Percentiles rank a stretch among this genome's conserved stretches.
These are phyloP conservation scores for Molanna angustata DNA, from an alignment of 2,888 invertebrate species.

Conservation along the genomic window DNA sequence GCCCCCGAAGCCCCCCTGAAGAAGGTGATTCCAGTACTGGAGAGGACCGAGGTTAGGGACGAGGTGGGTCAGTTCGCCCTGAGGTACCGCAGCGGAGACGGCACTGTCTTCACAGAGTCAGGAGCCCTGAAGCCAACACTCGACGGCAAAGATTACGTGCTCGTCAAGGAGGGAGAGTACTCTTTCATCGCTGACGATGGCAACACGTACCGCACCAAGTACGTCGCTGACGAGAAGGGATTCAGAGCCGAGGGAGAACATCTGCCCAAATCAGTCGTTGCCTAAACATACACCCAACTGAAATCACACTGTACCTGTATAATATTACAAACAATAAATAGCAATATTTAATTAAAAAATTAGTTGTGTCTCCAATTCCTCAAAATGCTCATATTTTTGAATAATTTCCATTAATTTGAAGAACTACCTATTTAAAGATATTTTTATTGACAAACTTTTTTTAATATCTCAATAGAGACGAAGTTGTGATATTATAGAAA, in stretches of 20 bases:
- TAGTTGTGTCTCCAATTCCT: no score
- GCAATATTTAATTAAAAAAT: no score
- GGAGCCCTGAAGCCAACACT: constrained; percentile 28
- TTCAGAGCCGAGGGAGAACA: constrained; percentile 30
- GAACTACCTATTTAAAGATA: no score
- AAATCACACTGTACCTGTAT: no score
- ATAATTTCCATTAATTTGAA: no score
- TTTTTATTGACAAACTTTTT: no score
- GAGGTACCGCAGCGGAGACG: constrained; percentile 26
- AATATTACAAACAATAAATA: no score
- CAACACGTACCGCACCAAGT: constrained; percentile 25
- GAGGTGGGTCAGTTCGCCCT: constrained; percentile 28
- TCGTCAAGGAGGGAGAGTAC: constrained; percentile 29
- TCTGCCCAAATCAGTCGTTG: constrained; percentile 27
- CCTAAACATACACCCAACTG: no score
- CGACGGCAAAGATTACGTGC: constrained; percentile 28
- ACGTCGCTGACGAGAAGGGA: constrained; percentile 29
- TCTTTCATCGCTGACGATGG: constrained; percentile 25
- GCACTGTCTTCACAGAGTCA: constrained; percentile 23
- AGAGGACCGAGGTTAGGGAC: constrained; percentile 27
- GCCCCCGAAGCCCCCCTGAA: constrained; percentile 10
- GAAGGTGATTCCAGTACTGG: constrained; percentile 21
- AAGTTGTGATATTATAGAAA: no score
- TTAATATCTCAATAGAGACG: no score
- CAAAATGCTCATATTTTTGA: no score